Evolutionary conservation across 2,113 vertebrate species (phyloP).

Genomic region (Pachycephala philippinensis): DNA sequence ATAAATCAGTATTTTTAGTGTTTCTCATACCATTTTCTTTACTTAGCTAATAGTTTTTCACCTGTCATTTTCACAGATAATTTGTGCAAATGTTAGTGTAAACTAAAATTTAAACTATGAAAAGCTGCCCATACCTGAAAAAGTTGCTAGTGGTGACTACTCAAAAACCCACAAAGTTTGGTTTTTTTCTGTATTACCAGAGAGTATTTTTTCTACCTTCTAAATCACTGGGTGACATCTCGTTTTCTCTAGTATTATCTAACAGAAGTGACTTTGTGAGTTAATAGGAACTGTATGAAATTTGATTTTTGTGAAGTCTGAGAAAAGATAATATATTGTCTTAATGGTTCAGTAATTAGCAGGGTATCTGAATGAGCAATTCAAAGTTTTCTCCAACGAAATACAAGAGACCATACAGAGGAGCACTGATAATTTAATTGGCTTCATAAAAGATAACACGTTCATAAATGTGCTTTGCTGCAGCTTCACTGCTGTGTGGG

Average conservation of each 20-base stretch:
- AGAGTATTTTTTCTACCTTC: background rate
- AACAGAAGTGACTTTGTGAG: background rate
- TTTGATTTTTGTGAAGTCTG: background rate
- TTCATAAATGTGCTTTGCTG: background rate
- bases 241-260: background rate
- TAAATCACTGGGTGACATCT: background rate
- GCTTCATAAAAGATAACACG: background rate
- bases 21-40: too few species aligned
- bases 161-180: background rate
- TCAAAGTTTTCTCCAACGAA: background rate
- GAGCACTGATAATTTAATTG: background rate
- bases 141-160: background rate
- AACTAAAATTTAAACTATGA: too few species aligned
- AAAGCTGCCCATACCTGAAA: too few species aligned
- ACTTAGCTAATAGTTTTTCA: too few species aligned
- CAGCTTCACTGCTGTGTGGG: background rate
- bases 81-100: too few species aligned
- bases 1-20: too few species aligned
- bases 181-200: background rate
- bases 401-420: background rate
- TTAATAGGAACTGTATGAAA: background rate
- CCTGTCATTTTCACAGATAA: too few species aligned
- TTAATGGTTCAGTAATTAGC: slow-evolving; percentile 6
- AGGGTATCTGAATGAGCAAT: background rate
- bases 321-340: background rate